A percentile compares a stretch with the other conserved stretches of the same genome.
phyloP scores from a whole-genome alignment of 2,797 vertebrate species.

The Cercopithecus mitis region DNA sequence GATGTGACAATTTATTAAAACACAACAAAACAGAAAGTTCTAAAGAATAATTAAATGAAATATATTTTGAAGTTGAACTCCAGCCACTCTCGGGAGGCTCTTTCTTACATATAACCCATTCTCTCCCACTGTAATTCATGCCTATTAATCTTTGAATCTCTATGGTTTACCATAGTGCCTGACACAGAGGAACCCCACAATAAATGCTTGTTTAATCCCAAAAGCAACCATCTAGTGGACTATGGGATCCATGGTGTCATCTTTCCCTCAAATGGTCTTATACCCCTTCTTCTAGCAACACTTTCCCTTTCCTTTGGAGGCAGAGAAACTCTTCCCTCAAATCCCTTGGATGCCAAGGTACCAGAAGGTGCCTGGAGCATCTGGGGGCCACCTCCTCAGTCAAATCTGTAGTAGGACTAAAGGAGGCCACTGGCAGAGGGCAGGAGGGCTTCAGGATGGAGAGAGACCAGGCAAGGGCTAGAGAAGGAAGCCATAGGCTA shows the following conservation, averaged over 20 bases:
- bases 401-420: not conserved
- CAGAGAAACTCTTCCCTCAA: not conserved
- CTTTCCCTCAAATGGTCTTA: not conserved
- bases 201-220: not conserved
- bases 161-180: not conserved
- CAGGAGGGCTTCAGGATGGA: not conserved
- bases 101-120: not conserved
- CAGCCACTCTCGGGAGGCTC: not conserved
- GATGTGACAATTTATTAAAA: conserved; percentile 35
- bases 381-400: not conserved
- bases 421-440: not conserved
- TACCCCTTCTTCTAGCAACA: not conserved
- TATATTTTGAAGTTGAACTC: not conserved
- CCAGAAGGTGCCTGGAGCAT: not conserved
- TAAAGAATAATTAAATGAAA: conserved; percentile 20
- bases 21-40: conserved; percentile 28
- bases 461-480: not conserved
- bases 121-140: not conserved
- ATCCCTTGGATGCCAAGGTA: not conserved
- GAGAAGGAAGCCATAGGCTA: not conserved
- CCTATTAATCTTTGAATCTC: not conserved
- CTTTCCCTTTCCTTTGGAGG: not conserved
- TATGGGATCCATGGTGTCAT: not conserved
- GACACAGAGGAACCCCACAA: not conserved
- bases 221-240: not conserved